Evolutionary conservation across 2,797 vertebrate genomes (phyloP).

Genomic region (Morelia viridis): DNA sequence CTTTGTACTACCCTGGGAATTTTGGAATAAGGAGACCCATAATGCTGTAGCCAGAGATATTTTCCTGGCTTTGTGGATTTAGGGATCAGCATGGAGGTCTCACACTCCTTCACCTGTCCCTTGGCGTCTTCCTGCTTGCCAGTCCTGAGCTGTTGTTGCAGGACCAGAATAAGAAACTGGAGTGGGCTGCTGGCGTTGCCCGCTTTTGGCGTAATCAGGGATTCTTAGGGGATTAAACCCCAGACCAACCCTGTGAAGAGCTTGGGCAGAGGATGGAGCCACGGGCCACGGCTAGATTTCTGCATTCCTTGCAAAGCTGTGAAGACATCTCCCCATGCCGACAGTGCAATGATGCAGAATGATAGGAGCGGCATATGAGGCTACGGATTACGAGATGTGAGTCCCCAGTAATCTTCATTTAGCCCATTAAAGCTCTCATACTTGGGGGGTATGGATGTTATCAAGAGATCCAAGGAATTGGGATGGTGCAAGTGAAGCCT

Average conservation of each 20-base stretch:
- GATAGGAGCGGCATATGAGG: neutral
- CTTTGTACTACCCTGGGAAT: neutral
- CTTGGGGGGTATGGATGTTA: neutral
- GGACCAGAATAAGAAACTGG: no score
- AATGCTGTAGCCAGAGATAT: no score
- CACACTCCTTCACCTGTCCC: no score
- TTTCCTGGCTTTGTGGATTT: no score
- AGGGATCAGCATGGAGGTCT: no score
- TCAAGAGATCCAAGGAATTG: neutral
- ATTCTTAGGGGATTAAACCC: neutral
- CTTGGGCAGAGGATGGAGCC: no score
- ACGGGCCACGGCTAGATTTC: no score
- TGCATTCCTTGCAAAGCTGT: neutral
- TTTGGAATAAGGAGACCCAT: neutral
- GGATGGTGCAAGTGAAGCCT: neutral
- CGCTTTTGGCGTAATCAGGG: no score
- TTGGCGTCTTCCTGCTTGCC: no score
- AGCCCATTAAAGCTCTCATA: neutral
- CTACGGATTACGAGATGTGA: neutral
- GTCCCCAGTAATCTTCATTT: neutral
- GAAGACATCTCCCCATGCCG: neutral
- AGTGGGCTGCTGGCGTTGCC: no score
- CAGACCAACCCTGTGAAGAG: neutral
- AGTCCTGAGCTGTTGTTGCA: no score
- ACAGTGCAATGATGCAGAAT: neutral